Conservation (phyloP, 2,113 vertebrate genomes). For the Eubucco bourcierii region DNA sequence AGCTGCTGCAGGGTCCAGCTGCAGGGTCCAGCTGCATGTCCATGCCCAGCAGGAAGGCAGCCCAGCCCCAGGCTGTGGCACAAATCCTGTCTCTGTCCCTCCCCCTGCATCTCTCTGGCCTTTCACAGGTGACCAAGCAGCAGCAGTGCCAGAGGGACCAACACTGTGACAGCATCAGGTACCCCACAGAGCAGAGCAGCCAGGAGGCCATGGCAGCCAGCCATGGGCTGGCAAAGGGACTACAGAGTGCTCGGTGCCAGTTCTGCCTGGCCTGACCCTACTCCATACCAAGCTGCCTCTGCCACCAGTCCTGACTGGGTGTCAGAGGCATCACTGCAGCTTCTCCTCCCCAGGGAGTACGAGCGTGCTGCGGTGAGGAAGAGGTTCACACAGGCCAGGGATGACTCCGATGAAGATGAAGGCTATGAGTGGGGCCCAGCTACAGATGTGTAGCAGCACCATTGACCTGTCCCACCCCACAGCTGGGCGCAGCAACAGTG, state of each 20-base stretch:
- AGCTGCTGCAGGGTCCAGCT: neutral
- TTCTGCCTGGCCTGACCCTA: neutral
- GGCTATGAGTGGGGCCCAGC: slow-evolving; percentile 91
- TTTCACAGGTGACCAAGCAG: neutral
- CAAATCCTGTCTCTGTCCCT: neutral
- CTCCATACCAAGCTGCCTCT: neutral
- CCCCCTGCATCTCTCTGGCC: neutral
- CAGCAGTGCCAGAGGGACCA: neutral
- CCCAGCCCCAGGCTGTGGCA: neutral
- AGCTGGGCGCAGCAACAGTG: too few species aligned
- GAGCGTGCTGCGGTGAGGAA: slow-evolving; percentile 83
- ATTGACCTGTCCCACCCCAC: neutral
- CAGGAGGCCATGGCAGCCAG: rapidly evolving
- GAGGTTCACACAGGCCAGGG: slow-evolving; percentile 84
- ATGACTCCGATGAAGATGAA: slow-evolving; percentile 82
- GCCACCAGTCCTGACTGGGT: rapidly evolving
- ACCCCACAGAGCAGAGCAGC: neutral
- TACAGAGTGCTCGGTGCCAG: rapidly evolving
- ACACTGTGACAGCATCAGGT: slow-evolving; percentile 49
- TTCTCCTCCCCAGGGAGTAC: slow-evolving; percentile 67
- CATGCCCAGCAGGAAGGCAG: rapidly evolving
- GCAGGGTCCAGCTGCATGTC: neutral
- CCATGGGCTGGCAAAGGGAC: neutral
- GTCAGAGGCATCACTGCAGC: neutral
- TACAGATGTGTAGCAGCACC: slow-evolving; percentile 83